Conservation (phyloP, 2,888 invertebrate species). For the Margaritifera margaritifera region DNA sequence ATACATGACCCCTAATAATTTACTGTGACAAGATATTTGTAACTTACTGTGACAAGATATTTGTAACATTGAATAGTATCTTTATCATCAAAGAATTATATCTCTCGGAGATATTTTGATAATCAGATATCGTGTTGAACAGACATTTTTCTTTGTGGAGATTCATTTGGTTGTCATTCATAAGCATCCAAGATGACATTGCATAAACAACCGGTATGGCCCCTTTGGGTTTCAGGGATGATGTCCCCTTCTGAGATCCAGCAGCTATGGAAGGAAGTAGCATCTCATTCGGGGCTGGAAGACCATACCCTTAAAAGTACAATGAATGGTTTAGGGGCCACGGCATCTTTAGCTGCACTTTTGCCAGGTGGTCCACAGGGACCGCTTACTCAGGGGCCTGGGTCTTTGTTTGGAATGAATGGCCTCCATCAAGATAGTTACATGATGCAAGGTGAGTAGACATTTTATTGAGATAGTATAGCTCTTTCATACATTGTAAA, state of each 20-base stretch:
- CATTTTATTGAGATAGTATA: not conserved
- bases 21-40: no score
- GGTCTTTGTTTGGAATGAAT: constrained; percentile 41
- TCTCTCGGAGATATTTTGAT: not conserved
- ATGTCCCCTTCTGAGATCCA: constrained; percentile 69
- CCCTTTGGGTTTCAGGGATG: constrained; percentile 41
- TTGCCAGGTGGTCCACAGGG: constrained; percentile 19
- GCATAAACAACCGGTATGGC: no score
- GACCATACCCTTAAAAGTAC: constrained; percentile 37
- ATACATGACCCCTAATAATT: no score
- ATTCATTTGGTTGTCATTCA: no score
- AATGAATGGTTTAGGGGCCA: constrained; percentile 38
- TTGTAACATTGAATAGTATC: no score
- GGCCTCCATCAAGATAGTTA: constrained; percentile 41
- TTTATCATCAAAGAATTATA: not conserved
- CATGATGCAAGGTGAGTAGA: constrained; percentile 26
- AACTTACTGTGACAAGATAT: no score
- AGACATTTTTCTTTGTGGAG: not conserved
- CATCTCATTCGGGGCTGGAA: constrained; percentile 54
- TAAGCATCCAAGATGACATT: no score
- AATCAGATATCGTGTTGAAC: not conserved
- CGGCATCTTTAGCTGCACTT: constrained; percentile 22
- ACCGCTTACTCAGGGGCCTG: constrained; percentile 28
- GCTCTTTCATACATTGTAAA: no score
- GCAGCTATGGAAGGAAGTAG: constrained; percentile 70